phyloP scores from a whole-genome alignment of 1,140 invertebrate genomes.

The Megalopta genalis region DNA sequence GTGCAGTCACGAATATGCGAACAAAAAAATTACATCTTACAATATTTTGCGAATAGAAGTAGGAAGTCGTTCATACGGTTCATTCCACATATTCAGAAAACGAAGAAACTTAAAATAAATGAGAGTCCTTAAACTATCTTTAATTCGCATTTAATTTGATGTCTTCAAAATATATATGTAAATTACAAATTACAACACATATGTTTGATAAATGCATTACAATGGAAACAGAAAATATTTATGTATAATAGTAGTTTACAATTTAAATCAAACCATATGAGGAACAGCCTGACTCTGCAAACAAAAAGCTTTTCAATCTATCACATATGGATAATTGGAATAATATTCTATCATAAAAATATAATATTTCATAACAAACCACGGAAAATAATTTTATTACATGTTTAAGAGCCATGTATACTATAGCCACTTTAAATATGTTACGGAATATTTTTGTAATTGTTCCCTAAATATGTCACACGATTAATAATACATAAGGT shows the following conservation, averaged over 20 bases:
- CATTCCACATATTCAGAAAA: not conserved
- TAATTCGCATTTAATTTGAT: constrained; percentile 16
- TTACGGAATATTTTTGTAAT: not conserved
- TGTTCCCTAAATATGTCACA: not conserved
- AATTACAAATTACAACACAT: constrained; percentile 22
- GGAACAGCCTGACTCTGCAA: not conserved
- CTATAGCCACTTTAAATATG: not conserved
- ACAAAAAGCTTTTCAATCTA: not conserved
- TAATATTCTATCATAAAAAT: not conserved
- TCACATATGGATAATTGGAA: not conserved
- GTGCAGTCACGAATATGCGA: no score
- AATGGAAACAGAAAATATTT: constrained; percentile 13
- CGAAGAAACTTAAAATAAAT: constrained; percentile 6
- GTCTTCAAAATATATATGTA: constrained; percentile 13
- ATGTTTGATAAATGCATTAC: constrained; percentile 21
- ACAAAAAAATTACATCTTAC: no score
- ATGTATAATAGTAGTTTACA: not conserved
- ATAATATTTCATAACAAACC: constrained; percentile 18
- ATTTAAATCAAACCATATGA: not conserved
- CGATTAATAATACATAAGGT: constrained; percentile 3
- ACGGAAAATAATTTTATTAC: constrained; percentile 11
- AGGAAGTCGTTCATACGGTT: not conserved
- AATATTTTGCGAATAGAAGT: not conserved
- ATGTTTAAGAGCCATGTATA: not conserved
- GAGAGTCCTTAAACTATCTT: not conserved